Base-by-base conservation (phyloP, 2,888 invertebrate genomes). In the Blastobasis lacticolella region DNA sequence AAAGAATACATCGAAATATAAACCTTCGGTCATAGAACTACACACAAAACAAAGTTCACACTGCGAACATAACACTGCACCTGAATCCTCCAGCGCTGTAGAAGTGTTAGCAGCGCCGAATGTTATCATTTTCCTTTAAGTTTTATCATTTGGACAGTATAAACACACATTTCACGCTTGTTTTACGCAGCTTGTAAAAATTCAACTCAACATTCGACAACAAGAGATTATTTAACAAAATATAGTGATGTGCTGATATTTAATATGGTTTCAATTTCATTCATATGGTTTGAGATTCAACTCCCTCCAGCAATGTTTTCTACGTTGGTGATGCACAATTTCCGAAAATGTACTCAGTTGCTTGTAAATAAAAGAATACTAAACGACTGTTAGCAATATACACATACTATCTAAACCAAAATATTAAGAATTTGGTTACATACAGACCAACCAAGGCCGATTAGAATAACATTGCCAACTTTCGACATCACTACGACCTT, bases 121-220 rank as follows among this genome's bases (percentile, higher is more conserved):
- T 67, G 85, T 84, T 78, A 85, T 82, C 87, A 88, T 88, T 81
- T 83, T 85, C 63, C 74, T 61, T 69, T 64, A 66, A 71, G 62
- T 71, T 76, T 75, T 74, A 70, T 66, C 80, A 83, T 81, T 82
- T 78, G 82, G 73, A 77, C 61, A 69, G 73, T 71, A 76, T 74
- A 72, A 54, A 67, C 57, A 69, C 65, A 67, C 71, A 77, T 76
- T 72, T 74, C 63, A 63, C 59, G 57, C 57, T 66, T 60, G 66
- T 71, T 74, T 72, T 73, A 70, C 69, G 72, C 70, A 72, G 73
- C 62, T 52, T 48, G 42, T 36, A 41, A 51, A 23, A 67, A 69
- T 66, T 61, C 71, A 69, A 73, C 68, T 69, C 66, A 66, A 71
- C 73, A 75, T 64, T 75, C 74, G 77, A 75, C 71, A 70, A 73